Base-by-base conservation (phyloP, 2,888 invertebrate species). In the Nebria salina region DNA sequence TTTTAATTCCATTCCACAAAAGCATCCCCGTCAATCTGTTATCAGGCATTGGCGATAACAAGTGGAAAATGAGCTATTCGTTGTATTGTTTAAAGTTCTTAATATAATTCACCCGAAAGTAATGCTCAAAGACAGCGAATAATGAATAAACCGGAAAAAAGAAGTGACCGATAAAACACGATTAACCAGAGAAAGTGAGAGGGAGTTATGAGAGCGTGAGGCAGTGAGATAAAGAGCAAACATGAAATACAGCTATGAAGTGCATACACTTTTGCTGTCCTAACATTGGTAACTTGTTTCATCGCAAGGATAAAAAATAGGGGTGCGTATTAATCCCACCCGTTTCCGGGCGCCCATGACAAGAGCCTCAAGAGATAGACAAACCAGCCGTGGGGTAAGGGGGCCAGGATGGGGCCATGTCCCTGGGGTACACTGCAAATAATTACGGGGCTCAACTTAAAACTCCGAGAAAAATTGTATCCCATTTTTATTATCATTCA, bases 401-500 rank as follows among this genome's bases (percentile, higher is more conserved):
- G 20, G 26, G 65, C 1, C 4, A 15, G 74, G 75, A 11, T 34
- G 64, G 25, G 25, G 54, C 25, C 20, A 64, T n/a, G 41, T 70
- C 85, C 86, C 85, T 85, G 83, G 83, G 87, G 86, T 86, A 87
- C 86, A 80, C 86, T 87, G 85, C 87, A 87, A 88, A 88, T 88
- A 88, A 88, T 88, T 88, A 88, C 87, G 86, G 84, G 85, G 87
- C 87, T 87, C 87, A 87, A 88, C 87, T 87, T 87, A 88, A 88
- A 87, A 87, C 87, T 88, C 80, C 87, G 87, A 87, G 87, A 88
- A 88, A 88, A 88, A 88, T 88, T 87, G 87, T 87, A 85, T 86
- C 86, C 87, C 88, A 88, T 88, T 88, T 88, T 88, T 88, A 87
- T 88, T 87, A 88, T 88, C 87, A 86, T 88, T 88, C 88, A 88